Percentiles rank a stretch among this genome's conserved stretches.
Evolutionary conservation across 2,113 vertebrate species (phyloP).

Genomic region (Mystacornis crossleyi): DNA sequence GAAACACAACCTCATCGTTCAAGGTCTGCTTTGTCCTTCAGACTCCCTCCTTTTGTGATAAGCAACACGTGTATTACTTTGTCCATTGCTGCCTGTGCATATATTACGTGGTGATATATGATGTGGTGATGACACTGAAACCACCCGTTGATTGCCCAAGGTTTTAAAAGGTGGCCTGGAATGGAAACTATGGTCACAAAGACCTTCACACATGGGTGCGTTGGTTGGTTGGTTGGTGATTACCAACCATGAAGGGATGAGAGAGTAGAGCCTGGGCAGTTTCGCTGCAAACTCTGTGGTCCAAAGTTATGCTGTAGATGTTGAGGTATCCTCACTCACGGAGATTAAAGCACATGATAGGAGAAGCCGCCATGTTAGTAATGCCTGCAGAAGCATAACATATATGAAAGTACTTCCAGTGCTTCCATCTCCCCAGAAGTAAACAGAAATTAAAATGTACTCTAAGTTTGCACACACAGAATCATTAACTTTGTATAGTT

Average conservation of each 20-base stretch:
- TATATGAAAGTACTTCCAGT: neutral
- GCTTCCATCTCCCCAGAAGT: slow-evolving; percentile 34
- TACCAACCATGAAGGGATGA: neutral
- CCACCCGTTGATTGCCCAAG: neutral
- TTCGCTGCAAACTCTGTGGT: neutral
- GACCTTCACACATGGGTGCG: neutral
- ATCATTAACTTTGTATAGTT: slow-evolving; percentile 60
- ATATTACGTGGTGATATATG: neutral
- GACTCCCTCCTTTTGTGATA: neutral
- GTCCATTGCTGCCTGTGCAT: neutral
- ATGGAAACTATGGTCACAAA: neutral
- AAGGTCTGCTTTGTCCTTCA: neutral
- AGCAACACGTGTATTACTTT: neutral
- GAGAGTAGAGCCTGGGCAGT: neutral
- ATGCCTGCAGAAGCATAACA: neutral
- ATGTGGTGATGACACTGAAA: neutral
- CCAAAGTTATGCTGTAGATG: neutral
- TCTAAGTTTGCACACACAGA: slow-evolving; percentile 46
- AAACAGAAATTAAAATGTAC: slow-evolving; percentile 58
- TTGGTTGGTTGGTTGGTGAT: neutral
- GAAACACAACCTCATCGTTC: neutral
- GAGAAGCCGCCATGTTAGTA: neutral
- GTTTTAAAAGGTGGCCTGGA: neutral
- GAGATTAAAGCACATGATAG: neutral
- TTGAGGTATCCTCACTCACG: neutral